A percentile compares a stretch with the other conserved stretches of the same genome.
phyloP scores from a whole-genome alignment of 2,113 vertebrate genomes.

The Petrocephalus zakoni region DNA sequence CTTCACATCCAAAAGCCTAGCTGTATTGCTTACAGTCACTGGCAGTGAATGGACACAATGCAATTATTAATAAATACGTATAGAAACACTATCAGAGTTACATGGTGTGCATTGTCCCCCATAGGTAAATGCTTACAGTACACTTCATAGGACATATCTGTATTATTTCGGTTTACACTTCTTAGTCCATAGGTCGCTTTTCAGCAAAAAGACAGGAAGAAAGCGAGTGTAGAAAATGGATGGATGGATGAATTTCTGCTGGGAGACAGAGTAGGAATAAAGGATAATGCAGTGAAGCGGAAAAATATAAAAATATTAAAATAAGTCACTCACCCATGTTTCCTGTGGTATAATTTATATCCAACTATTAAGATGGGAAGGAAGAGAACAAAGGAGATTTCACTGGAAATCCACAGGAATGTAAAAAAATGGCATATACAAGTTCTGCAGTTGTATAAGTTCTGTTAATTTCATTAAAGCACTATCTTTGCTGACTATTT shows the following conservation, averaged over 20 bases:
- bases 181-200: neutral
- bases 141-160: no score
- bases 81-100: no score
- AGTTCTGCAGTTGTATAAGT: neutral
- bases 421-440: no score
- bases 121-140: no score
- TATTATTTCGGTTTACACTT: no score
- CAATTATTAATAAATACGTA: no score
- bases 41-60: no score
- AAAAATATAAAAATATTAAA: neutral
- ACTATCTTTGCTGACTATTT: neutral
- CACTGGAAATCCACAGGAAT: neutral
- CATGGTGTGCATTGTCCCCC: no score
- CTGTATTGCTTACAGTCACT: no score
- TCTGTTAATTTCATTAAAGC: neutral
- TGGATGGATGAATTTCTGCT: neutral
- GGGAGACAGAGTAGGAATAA: neutral
- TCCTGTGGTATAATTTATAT: neutral
- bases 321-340: neutral
- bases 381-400: neutral
- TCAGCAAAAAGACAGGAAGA: neutral
- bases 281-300: neutral
- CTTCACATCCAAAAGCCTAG: no score
- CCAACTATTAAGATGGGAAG: accelerated
- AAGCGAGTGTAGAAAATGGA: neutral